A percentile compares a stretch with the other conserved stretches of the same genome.
Evolutionary conservation across 2,888 invertebrate species (phyloP).

Genomic region (Scaptomyza tumidula): DNA sequence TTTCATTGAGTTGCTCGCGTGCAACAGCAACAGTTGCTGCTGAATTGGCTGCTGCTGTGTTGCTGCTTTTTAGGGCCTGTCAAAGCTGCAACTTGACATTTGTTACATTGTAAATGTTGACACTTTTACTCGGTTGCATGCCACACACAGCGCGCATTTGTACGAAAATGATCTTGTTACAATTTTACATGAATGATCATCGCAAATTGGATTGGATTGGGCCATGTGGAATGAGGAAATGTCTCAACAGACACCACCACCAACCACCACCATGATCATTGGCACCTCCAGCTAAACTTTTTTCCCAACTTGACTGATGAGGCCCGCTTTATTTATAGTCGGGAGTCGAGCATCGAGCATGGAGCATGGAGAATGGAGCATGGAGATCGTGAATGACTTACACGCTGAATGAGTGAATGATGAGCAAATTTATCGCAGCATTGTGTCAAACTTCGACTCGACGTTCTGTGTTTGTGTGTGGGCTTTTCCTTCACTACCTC

Average conservation of each 20-base stretch:
- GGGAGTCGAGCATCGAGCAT: slow-evolving; percentile 19
- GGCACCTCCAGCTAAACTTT: slow-evolving; percentile 57
- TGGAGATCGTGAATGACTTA: slow-evolving; percentile 75
- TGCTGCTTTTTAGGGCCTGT: slow-evolving; percentile 54
- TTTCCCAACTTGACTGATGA: slow-evolving; percentile 66
- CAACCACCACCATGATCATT: slow-evolving; percentile 59
- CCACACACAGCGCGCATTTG: slow-evolving; percentile 52
- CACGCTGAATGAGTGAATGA: slow-evolving; percentile 78
- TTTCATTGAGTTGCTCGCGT: slow-evolving; percentile 46
- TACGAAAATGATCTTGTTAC: slow-evolving; percentile 73
- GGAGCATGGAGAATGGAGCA: slow-evolving; percentile 1
- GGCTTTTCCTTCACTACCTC: slow-evolving; percentile 41
- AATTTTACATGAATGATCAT: slow-evolving; percentile 80
- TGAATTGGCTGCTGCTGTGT: slow-evolving; percentile 31
- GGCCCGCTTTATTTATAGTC: slow-evolving; percentile 78
- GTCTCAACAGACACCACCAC: slow-evolving; percentile 26
- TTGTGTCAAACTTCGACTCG: slow-evolving; percentile 67
- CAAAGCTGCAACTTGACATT: slow-evolving; percentile 81
- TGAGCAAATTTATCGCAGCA: slow-evolving; percentile 81
- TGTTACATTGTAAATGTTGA: slow-evolving; percentile 84
- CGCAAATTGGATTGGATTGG: slow-evolving; percentile 70
- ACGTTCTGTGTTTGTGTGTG: slow-evolving; percentile 50
- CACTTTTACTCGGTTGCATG: slow-evolving; percentile 77
- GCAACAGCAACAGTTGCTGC: slow-evolving; percentile 65
- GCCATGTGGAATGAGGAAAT: slow-evolving; percentile 62